Percentiles rank a stretch among this genome's conserved stretches.
These are phyloP conservation scores for Donacobius atricapilla DNA, from an alignment of 2,113 vertebrate species.

Conservation along the genomic window DNA sequence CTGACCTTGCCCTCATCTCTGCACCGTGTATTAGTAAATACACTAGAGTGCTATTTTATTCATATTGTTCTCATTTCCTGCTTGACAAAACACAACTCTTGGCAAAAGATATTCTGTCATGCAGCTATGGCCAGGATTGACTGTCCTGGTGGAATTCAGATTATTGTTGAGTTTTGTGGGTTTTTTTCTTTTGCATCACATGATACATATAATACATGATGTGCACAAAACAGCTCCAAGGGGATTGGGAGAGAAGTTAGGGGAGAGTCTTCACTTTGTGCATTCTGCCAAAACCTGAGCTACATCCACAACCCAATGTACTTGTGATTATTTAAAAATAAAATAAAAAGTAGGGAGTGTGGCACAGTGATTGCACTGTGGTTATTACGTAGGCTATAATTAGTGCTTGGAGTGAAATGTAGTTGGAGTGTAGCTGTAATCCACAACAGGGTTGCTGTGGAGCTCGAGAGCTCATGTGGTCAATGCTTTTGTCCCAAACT, in stretches of 20 bases:
- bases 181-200: not conserved
- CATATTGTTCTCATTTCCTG: not conserved
- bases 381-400: not conserved
- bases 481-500: not conserved
- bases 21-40: not conserved
- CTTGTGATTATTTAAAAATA: not conserved
- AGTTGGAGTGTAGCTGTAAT: not conserved
- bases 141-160: not conserved
- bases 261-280: not conserved
- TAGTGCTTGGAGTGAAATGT: not conserved
- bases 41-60: not conserved
- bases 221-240: not conserved
- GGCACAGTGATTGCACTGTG: not conserved
- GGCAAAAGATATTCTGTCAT: not conserved
- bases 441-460: not conserved
- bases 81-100: not conserved
- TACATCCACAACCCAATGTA: not conserved
- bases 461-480: not conserved
- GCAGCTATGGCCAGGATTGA: not conserved
- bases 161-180: not conserved
- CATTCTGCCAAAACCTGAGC: not conserved
- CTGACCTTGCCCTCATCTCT: not conserved
- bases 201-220: not conserved
- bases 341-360: not conserved
- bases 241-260: not conserved